phyloP scores from a whole-genome alignment of 2,113 vertebrate species.

The Mola mola region DNA sequence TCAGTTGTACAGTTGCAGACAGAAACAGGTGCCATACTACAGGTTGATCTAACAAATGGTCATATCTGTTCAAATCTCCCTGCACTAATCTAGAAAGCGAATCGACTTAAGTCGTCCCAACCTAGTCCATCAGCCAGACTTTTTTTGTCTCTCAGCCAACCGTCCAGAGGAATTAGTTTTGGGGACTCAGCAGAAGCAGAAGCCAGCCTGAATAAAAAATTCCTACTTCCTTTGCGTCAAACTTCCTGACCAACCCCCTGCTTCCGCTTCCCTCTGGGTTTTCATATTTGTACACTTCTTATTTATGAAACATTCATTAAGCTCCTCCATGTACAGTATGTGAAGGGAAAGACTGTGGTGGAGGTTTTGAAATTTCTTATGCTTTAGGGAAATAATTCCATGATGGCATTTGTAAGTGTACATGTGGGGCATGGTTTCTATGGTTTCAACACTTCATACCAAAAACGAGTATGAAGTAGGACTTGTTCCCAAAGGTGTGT shows the following conservation, averaged over 20 bases:
- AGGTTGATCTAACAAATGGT: conserved; percentile 1
- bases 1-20: no score
- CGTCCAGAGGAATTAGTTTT: no score
- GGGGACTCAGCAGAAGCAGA: no score
- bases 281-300: background rate
- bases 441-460: conserved; percentile 41
- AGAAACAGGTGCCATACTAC: no score
- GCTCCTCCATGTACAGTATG: background rate
- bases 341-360: conserved; percentile 17
- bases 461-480: conserved; percentile 49
- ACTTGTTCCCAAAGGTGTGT: conserved; percentile 33
- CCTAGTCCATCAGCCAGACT: no score
- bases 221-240: no score
- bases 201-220: no score
- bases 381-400: conserved; percentile 25
- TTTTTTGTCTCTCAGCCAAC: no score
- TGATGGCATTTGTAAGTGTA: conserved; percentile 13
- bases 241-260: no score
- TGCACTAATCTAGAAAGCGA: no score
- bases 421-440: conserved; percentile 9
- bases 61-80: no score
- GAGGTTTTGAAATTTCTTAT: conserved; percentile 13
- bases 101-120: no score
- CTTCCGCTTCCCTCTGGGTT: background rate
- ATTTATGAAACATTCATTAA: conserved; percentile 19